Base-by-base conservation (phyloP, 1,140 invertebrate genomes). In the Brachionus plicatilis region DNA sequence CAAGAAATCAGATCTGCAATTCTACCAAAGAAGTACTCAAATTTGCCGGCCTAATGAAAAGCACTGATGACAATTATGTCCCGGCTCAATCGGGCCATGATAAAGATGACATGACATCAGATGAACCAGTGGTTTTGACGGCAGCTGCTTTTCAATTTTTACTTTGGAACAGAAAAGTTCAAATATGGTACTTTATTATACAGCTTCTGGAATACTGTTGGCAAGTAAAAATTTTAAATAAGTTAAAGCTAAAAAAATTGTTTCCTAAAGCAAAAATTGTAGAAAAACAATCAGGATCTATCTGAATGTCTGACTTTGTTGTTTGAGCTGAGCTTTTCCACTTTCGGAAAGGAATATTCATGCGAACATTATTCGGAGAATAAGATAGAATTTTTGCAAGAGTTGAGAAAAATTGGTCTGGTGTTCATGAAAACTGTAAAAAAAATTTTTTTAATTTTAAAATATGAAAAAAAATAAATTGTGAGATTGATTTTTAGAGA, bases 281-380 rank as follows among this genome's bases (percentile, higher is more conserved):
- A 90, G 88, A 92, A 93, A 86, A 91, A 94, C 86, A 94, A 93
- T 12, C 91, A 96, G 72, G 93, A 94, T 88, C 91, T 97, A 6
- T 94, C 95, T 0, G 95, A 96, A 88, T 98, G 95, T 90, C 91
- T 98, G 11, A 94, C 94, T 14, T 97, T 98, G 89, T 89, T 99
- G 6, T 98, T 98, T 88, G 95, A 97, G 92, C 91, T 98, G 66
- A 97, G 95, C 90, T 98, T 98, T 90, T 95, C 95, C 70, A 97
- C 95, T 0, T 91, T 98, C 29, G 97, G 96, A 78, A 96, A 96
- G 92, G 95, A 97, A 91, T 99, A 98, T 87, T 96, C 95, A 87
- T 97, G 95, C 11, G 95, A 97, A 88, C 95, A 95, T 11, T 94
- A 98, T 93, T 94, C 92, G 88, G 93, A 94, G 87, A 93, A 93